Conservation (phyloP, 92 coral and sea anemone species). For the Porites cylindrica region DNA sequence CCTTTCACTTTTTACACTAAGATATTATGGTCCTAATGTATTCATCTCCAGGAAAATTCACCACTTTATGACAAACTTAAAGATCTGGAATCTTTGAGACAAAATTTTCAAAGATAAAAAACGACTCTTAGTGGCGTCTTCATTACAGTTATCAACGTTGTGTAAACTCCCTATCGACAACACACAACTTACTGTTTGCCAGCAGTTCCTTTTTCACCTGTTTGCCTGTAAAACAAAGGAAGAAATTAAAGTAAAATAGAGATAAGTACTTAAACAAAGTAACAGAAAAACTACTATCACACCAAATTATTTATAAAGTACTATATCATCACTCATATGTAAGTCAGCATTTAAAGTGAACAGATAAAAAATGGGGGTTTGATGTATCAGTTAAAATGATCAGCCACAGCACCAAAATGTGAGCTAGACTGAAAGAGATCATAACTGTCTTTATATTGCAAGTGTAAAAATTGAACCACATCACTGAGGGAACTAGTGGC, state of each 20-base stretch:
- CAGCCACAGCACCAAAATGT: slow-evolving; percentile 23
- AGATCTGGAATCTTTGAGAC: no score
- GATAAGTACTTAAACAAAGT: no score
- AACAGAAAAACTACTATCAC: no score
- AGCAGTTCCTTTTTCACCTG: slow-evolving; percentile 89
- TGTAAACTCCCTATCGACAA: no score
- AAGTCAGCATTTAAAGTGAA: no score
- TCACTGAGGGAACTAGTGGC: slow-evolving; percentile 81
- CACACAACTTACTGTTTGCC: slow-evolving; percentile 83
- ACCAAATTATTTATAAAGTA: no score
- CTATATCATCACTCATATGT: no score
- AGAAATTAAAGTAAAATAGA: background rate
- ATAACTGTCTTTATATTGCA: slow-evolving; percentile 83
- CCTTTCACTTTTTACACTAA: background rate
- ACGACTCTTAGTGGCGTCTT: no score
- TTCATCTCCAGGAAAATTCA: no score
- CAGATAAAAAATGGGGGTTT: background rate
- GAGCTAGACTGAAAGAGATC: slow-evolving; percentile 56
- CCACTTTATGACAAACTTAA: no score
- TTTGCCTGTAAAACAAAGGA: slow-evolving; percentile 59
- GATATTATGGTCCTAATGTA: background rate
- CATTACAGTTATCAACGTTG: no score
- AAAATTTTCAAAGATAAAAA: no score
- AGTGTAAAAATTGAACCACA: slow-evolving; percentile 98
- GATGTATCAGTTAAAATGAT: slow-evolving; percentile 51